A percentile compares a stretch with the other conserved stretches of the same genome.
These are phyloP conservation scores for Brachionus sp. DNA, from an alignment of 1,140 invertebrate species.

Conservation along the genomic window DNA sequence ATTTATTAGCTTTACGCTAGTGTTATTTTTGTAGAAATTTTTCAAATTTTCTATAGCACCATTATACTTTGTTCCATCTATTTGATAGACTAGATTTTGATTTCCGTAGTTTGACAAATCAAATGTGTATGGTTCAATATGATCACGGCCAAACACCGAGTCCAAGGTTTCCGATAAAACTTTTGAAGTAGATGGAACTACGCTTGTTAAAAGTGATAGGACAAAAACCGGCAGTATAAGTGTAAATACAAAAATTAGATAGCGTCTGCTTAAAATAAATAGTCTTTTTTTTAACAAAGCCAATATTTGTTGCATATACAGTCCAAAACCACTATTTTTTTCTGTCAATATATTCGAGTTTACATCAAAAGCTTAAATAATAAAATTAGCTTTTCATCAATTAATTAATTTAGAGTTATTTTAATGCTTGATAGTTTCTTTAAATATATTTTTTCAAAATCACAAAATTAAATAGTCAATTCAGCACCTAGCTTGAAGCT, in stretches of 20 bases:
- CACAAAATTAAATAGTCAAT: too few relatives aligned
- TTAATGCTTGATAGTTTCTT: too few relatives aligned
- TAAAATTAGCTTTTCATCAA: background rate
- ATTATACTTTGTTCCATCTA: background rate
- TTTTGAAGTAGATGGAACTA: constrained; percentile 34
- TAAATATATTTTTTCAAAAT: too few relatives aligned
- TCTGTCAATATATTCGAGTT: background rate
- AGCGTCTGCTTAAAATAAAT: background rate
- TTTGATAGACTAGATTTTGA: background rate
- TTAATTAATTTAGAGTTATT: background rate
- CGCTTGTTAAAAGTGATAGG: background rate
- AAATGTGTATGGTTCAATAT: background rate
- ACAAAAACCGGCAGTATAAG: background rate
- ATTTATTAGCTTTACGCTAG: background rate
- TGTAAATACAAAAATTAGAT: background rate
- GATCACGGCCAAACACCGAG: background rate
- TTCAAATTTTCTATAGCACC: background rate
- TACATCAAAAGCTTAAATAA: constrained; percentile 10
- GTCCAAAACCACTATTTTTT: background rate
- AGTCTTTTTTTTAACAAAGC: constrained; percentile 20
- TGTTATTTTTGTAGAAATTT: background rate
- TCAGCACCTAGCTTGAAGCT: too few relatives aligned
- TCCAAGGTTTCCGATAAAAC: background rate
- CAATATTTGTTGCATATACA: background rate
- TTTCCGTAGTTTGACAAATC: background rate